A percentile compares a stretch with the other conserved stretches of the same genome.
Evolutionary conservation across 2,113 vertebrate genomes (phyloP).

Genomic region (Apteryx owenii): DNA sequence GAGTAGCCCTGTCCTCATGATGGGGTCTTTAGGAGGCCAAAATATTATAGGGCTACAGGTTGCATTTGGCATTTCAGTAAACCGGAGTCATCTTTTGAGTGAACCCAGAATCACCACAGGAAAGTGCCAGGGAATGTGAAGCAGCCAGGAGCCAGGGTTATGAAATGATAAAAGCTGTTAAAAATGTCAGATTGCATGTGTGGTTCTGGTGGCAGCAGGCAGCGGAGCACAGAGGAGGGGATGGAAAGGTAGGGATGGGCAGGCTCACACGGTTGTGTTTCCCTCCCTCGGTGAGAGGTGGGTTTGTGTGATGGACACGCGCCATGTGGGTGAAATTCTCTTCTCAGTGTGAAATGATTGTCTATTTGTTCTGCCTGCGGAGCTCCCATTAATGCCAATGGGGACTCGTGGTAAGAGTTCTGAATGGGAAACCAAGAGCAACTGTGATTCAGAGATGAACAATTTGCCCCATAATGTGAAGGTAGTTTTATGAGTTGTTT

Average conservation of each 20-base stretch:
- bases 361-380: constrained; percentile 60
- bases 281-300: neutral
- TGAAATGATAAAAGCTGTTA: constrained; percentile 8
- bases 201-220: neutral
- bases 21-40: constrained; percentile 33
- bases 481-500: constrained; percentile 14
- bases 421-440: neutral
- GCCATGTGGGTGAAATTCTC: constrained; percentile 33
- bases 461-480: constrained; percentile 56
- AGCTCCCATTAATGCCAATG: constrained; percentile 19
- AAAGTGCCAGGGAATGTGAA: neutral
- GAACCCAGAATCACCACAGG: neutral
- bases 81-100: neutral
- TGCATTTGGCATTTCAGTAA: constrained; percentile 21
- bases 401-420: neutral
- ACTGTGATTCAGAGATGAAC: constrained; percentile 56
- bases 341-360: constrained; percentile 61
- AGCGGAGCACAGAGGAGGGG: neutral
- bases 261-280: neutral
- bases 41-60: neutral
- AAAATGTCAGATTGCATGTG: constrained; percentile 1
- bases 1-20: neutral
- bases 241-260: neutral
- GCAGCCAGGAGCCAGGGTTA: neutral
- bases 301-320: constrained; percentile 12